Evolutionary conservation across 2,113 vertebrate genomes (phyloP).

Genomic region (Beaufortia kweichowensis): DNA sequence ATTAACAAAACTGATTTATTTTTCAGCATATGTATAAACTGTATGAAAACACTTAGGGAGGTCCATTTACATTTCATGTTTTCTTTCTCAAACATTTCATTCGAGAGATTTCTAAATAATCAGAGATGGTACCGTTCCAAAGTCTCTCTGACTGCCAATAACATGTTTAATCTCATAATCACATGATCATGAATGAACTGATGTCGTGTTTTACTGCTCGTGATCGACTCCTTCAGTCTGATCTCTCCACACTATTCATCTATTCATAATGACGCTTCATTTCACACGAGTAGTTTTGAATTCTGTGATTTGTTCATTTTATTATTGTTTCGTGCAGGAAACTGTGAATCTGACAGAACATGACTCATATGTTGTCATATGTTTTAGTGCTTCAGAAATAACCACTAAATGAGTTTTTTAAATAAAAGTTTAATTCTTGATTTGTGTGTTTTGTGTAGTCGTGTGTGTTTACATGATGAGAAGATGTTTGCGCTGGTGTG

Average conservation of each 20-base stretch:
- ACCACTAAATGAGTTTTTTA: conserved; percentile 53
- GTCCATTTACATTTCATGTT: not conserved
- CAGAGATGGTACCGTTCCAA: too few species aligned
- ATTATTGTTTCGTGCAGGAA: conserved; percentile 23
- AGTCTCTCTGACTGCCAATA: conserved; percentile 4
- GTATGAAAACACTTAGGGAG: too few species aligned
- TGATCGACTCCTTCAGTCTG: not conserved
- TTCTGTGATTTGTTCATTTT: conserved; percentile 31
- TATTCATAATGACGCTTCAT: not conserved
- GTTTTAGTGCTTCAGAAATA: conserved; percentile 37
- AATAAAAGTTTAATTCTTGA: conserved; percentile 53
- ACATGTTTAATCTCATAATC: not conserved
- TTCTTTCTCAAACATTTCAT: not conserved
- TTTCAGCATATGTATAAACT: too few species aligned
- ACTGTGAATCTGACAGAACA: conserved; percentile 52
- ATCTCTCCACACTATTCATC: not conserved
- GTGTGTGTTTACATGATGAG: conserved; percentile 52
- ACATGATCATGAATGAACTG: too few species aligned
- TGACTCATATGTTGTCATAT: conserved; percentile 13
- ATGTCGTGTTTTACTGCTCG: too few species aligned
- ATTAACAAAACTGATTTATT: too few species aligned
- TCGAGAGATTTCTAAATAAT: too few species aligned
- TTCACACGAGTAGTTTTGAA: conserved; percentile 18
- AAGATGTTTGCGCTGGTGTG: conserved; percentile 50
- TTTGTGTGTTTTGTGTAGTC: not conserved